Base-by-base conservation (phyloP, 2,888 invertebrate species). In the Saturnia pavonia region DNA sequence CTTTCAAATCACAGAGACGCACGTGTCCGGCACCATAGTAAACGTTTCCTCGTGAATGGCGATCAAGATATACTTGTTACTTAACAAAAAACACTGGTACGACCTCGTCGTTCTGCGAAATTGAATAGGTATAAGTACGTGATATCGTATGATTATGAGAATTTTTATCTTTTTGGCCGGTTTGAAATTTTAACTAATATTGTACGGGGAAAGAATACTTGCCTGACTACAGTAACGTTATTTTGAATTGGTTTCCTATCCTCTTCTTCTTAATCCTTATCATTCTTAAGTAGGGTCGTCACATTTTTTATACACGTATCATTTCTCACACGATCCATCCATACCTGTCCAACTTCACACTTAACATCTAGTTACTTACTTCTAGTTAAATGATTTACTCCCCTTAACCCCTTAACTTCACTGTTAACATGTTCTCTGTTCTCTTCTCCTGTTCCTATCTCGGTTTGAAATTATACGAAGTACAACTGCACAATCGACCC, bases 101-200 rank as follows among this genome's bases (percentile, higher is more conserved):
- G 82, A 79, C 81, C 81, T 76, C 80, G 80, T 79, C 81, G 77
- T 85, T 84, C 84, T 76, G 77, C 82, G 85, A 85, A 85, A 86
- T 84, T 83, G 78, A 82, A 82, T 80, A 78, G 76, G 74, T 78
- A 43, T 82, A n/a, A n/a, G n/a, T n/a, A 85, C 85, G 85, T 85
- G 85, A 82, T 80, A 77, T 80, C 25, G 40, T 67, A 34, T 67
- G 54, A 66, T 27, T 34, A 54, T 70, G 42, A 25, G 16, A 42
- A 51, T 42, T 25, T 45, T 65, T 67, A n/a, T 70, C 67, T 40
- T 70, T 70, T 45, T 14, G 8, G 57, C n/a, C 27, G 57, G 34
- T 69, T 68, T 69, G n/a, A 43, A 45, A 69, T 69, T 57, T 54
- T n/a, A 54, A 69, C 25, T 45, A 63, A 69, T 27, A 63, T 25